Conservation (phyloP, 2,888 invertebrate genomes). For the Exephanes ischioxanthus region DNA sequence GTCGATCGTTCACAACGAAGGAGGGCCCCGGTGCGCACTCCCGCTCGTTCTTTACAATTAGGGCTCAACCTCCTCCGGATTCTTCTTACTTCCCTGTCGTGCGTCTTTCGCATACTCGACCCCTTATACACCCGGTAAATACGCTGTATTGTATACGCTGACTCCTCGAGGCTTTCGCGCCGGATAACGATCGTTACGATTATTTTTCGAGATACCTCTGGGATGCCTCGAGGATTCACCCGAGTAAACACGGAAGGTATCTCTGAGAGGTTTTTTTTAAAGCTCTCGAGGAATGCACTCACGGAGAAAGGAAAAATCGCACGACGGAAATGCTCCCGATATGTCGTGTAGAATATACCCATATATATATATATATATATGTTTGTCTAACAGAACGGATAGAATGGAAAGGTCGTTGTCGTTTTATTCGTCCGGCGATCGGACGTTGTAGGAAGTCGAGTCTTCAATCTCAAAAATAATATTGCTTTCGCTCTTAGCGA, state of each 20-base stretch:
- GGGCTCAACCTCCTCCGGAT: slow-evolving; percentile 1
- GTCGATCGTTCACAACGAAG: slow-evolving; percentile 36
- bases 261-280: neutral
- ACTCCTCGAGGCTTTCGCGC: slow-evolving; percentile 22
- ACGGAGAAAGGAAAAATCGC: neutral
- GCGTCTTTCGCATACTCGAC: neutral
- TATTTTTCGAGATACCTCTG: neutral
- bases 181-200: slow-evolving; percentile 26
- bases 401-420: neutral
- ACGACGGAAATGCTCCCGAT: neutral
- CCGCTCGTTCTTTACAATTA: slow-evolving; percentile 36
- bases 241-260: neutral
- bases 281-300: neutral
- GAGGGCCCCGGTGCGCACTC: slow-evolving; percentile 8
- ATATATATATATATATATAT: no score
- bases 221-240: neutral
- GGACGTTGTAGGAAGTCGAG: no score
- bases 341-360: no score
- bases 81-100: neutral
- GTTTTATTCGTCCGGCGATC: neutral
- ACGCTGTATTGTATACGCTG: neutral
- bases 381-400: neutral
- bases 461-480: no score
- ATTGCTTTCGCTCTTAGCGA: no score
- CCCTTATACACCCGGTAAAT: neutral